Percentiles rank a stretch among this genome's conserved stretches.
Conservation (phyloP, 2,113 vertebrate genomes). For the Rhinolophus sinicus region DNA sequence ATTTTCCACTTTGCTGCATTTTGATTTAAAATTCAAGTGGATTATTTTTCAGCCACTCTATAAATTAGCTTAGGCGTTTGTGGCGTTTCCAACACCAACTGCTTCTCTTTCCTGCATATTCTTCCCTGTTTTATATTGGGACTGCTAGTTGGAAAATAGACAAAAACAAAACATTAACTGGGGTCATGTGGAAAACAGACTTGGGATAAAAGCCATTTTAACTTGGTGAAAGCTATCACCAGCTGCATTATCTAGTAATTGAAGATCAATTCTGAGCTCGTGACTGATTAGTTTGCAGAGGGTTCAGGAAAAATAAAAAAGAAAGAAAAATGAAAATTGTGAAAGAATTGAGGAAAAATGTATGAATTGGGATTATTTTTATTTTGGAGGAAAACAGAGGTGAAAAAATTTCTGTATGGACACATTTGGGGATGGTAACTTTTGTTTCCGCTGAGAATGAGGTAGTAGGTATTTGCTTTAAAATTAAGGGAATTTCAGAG, state of each 20-base stretch:
- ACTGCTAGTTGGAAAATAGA: conserved; percentile 28
- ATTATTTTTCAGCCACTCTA: conserved; percentile 43
- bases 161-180: conserved; percentile 44
- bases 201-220: not conserved
- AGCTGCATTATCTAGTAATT: not conserved
- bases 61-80: conserved; percentile 30
- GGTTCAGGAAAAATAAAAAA: not conserved
- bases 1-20: conserved; percentile 25
- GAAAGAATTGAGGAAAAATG: conserved; percentile 26
- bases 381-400: conserved; percentile 25
- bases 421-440: not conserved
- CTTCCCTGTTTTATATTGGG: conserved; percentile 46
- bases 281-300: conserved; percentile 38
- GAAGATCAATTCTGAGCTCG: conserved; percentile 27
- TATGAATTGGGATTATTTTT: conserved; percentile 38
- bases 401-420: not conserved
- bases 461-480: not conserved
- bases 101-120: not conserved
- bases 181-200: not conserved
- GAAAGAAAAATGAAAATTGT: not conserved
- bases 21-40: conserved; percentile 52
- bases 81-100: conserved; percentile 49
- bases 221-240: not conserved
- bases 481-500: conserved; percentile 29
- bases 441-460: conserved; percentile 28